phyloP scores from a whole-genome alignment of 2,797 vertebrate species.

The Phalanger gymnotis region DNA sequence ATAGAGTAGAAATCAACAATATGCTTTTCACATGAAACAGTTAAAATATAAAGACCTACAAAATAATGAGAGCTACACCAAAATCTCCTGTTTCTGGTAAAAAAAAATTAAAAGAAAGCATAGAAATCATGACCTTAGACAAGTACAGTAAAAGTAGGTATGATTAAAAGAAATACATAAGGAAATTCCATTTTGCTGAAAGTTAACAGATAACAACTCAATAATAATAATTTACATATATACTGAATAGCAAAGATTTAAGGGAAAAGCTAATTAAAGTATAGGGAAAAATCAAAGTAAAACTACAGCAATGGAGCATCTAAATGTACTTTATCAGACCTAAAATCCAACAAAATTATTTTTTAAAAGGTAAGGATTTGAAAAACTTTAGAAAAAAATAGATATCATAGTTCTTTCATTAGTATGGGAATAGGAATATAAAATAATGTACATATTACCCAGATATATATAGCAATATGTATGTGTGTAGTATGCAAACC shows the following conservation, averaged over 20 bases:
- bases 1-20: too few relatives aligned
- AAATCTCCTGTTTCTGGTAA: too few relatives aligned
- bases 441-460: not conserved
- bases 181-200: not conserved
- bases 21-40: too few relatives aligned
- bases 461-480: not conserved
- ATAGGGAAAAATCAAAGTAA: not conserved
- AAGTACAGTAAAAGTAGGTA: too few relatives aligned
- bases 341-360: not conserved
- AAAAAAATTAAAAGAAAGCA: too few relatives aligned
- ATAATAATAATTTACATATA: not conserved
- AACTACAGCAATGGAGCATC: not conserved
- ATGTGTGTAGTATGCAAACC: not conserved
- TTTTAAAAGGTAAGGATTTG: not conserved
- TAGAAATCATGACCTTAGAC: too few relatives aligned
- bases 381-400: not conserved
- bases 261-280: not conserved
- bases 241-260: not conserved
- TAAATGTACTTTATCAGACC: not conserved
- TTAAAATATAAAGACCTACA: too few relatives aligned
- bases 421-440: not conserved
- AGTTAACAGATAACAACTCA: not conserved
- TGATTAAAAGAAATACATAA: too few relatives aligned
- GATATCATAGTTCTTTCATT: not conserved
- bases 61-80: too few relatives aligned